Evolutionary conservation across 2,113 vertebrate species (phyloP), one percentile per base, ranked within the genome.

Genomic region (Caranx melampygus): DNA sequence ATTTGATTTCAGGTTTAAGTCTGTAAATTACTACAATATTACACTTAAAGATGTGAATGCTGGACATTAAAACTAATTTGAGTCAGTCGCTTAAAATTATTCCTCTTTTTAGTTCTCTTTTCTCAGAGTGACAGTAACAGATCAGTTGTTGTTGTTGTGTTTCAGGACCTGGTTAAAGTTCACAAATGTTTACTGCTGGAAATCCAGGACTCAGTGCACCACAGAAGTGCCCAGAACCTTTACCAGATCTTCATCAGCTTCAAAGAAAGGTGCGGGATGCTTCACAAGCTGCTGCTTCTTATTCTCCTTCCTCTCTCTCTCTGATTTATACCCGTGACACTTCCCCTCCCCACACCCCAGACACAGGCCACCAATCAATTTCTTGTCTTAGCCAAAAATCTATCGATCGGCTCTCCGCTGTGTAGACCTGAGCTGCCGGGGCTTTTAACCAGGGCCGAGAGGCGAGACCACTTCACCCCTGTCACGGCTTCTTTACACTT

Each of bases 141-240:
- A 26, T 26, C 26, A 26, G 26, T 26, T 26, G 26, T 26, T 26
- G 26, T 26, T 26, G 44, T 69, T 75, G 57, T 92, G 73, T 93
- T 94, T 79, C 92, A 99, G 98, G 98, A 99, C 18, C 94, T 99
- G 83, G 98, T 99, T 65, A 98, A 96, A 95, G 96, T 98, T 79
- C 98, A 99, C 93, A 96, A 94, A 91, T 95, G 70, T 92, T 94
- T 99, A 83, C 95, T 96, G 86, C 89, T 96, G 75, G 97, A 99
- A 72, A 94, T 99, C 87, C 96, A 96, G 81, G 97, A 98, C 79
- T 98, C 98, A 18, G 91, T 99, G 87, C 83, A 89, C 76, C 96
- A 96, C 91, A 97, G 96, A 93, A 96, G 94, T 77, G 96, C 97
- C 88, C 97, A 96, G 89, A 98, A 99, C 87, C 94, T 99, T 5